phyloP scores from a whole-genome alignment of 92 coral and sea anemone genomes.

The Phenganax subtilis region DNA sequence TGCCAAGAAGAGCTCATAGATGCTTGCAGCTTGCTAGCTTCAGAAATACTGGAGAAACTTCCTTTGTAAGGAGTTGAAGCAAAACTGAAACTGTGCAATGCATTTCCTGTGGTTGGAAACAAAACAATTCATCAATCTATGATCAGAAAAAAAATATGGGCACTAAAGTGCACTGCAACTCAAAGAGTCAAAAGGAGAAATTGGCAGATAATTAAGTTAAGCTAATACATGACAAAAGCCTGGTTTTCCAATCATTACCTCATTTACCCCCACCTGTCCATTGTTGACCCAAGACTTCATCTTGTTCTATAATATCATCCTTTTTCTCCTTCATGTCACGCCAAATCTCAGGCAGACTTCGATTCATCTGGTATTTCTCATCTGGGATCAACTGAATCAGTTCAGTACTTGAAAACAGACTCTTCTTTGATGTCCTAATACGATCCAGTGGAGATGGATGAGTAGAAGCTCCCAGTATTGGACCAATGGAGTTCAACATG shows the following conservation, averaged over 20 bases:
- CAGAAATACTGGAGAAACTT: conserved; percentile 49
- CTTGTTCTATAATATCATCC: conserved; percentile 10
- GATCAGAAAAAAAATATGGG: no score
- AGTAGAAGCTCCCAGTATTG: conserved; percentile 68
- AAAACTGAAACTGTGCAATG: conserved; percentile 89
- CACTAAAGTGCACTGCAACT: no score
- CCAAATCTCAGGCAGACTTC: conserved; percentile 37
- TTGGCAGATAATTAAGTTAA: no score
- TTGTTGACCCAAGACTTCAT: conserved; percentile 20
- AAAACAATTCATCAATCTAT: background rate
- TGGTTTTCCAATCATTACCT: background rate
- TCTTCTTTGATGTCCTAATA: conserved; percentile 60
- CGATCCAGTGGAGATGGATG: conserved; percentile 93
- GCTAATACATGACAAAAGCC: background rate
- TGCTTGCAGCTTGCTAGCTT: conserved; percentile 48
- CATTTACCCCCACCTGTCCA: conserved; percentile 29
- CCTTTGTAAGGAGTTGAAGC: conserved; percentile 82
- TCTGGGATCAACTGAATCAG: conserved; percentile 66
- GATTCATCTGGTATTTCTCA: conserved; percentile 13
- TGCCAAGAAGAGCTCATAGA: conserved; percentile 84
- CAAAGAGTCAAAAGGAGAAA: no score
- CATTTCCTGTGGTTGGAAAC: conserved; percentile 61
- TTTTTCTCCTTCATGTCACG: conserved; percentile 17
- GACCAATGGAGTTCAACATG: conserved; percentile 28
- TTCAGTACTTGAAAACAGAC: conserved; percentile 60